These are phyloP conservation scores for Peucedramus taeniatus DNA, from an alignment of 2,113 vertebrate genomes.

Conservation along the genomic window DNA sequence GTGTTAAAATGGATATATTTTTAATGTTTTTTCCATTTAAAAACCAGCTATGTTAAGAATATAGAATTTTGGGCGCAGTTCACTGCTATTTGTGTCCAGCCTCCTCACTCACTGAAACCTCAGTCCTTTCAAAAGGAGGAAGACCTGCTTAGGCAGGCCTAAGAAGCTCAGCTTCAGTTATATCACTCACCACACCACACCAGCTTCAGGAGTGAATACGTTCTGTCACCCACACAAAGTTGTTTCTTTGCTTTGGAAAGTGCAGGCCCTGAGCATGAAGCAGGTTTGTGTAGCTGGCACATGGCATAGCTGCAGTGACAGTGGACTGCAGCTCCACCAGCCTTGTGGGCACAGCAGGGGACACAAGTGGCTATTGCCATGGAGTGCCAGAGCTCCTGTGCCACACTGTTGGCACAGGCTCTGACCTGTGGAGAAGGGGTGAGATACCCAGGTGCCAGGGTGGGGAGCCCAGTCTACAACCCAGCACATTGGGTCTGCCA, in stretches of 20 bases:
- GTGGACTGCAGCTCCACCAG: background rate
- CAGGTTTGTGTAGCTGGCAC: background rate
- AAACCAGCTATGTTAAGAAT: background rate
- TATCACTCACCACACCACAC: background rate
- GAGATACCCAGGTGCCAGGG: background rate
- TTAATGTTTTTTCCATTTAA: background rate
- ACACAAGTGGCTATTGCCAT: rapidly evolving
- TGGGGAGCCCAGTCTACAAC: rapidly evolving
- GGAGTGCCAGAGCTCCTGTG: background rate
- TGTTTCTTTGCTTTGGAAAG: rapidly evolving
- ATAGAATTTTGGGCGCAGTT: background rate
- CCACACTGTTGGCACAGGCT: rapidly evolving
- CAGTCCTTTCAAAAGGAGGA: background rate
- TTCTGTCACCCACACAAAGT: background rate
- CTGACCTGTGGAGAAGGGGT: background rate
- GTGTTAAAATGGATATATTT: background rate
- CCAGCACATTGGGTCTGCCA: background rate
- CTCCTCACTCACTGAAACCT: background rate
- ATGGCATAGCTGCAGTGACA: rapidly evolving
- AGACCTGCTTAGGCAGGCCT: background rate
- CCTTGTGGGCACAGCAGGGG: background rate
- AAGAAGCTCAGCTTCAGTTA: background rate
- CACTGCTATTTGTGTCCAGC: background rate
- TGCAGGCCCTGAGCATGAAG: background rate
- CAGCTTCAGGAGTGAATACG: background rate